Evolutionary conservation across 2,797 vertebrate species (phyloP).

Genomic region (Geotria australis): DNA sequence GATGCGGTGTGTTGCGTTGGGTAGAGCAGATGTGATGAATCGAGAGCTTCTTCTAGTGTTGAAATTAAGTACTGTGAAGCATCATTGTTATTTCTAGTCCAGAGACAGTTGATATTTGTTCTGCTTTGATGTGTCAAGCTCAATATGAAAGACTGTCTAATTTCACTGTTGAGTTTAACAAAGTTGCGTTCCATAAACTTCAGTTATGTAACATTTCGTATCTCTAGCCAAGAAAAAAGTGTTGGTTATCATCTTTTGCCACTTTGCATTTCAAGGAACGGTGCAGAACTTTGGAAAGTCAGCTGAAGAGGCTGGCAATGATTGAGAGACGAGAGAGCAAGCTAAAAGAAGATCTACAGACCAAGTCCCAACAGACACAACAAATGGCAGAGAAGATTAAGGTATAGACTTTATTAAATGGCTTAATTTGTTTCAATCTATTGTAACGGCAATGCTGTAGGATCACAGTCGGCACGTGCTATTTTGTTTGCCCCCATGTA

Average conservation of each 20-base stretch:
- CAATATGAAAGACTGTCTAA: not conserved
- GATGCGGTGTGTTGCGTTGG: no score
- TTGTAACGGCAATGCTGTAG: no score
- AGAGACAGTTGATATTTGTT: no score
- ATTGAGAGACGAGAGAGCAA: constrained; percentile 83
- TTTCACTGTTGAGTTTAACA: not conserved
- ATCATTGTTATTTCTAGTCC: constrained; percentile 1
- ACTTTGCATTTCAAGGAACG: constrained; percentile 29
- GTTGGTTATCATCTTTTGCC: not conserved
- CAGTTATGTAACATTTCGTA: no score
- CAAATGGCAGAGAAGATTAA: constrained; percentile 97
- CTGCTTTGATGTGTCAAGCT: no score
- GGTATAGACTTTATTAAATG: constrained; percentile 24
- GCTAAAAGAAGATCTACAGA: constrained; percentile 90
- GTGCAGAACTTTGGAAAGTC: constrained; percentile 82
- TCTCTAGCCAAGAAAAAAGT: not conserved
- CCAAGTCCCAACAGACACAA: constrained; percentile 86
- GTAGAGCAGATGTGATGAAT: no score
- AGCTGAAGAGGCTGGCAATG: constrained; percentile 81
- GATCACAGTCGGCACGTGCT: no score
- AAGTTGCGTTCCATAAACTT: no score
- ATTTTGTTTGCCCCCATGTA: no score
- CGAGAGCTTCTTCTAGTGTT: no score
- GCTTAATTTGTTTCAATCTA: no score
- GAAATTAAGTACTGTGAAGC: not conserved